Percentiles rank a stretch among this genome's conserved stretches.
phyloP scores from a whole-genome alignment of 2,888 invertebrate genomes.

The Erpobdella octoculata region DNA sequence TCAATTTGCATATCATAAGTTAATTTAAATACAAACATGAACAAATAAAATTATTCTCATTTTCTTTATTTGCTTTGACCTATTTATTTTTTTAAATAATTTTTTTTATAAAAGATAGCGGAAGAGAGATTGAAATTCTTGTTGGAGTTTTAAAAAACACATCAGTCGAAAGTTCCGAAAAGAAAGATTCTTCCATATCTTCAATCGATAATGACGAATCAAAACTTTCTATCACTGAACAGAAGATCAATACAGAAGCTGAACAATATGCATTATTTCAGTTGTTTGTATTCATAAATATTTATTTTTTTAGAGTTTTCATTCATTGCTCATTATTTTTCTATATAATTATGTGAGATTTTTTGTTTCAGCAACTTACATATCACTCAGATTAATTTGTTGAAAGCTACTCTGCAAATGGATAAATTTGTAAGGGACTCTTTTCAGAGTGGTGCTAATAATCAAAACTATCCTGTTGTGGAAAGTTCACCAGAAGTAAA shows the following conservation, averaged over 20 bases:
- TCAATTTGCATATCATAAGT: neutral
- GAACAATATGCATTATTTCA: no score
- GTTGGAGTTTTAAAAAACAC: conserved; percentile 4
- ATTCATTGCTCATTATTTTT: neutral
- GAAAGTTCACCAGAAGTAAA: neutral
- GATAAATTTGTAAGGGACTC: neutral
- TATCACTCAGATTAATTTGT: neutral
- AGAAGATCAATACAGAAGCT: no score
- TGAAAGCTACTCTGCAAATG: neutral
- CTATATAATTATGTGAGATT: neutral
- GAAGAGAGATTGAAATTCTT: conserved; percentile 2
- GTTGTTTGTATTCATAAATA: no score
- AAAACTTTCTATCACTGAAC: no score
- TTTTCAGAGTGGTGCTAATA: neutral
- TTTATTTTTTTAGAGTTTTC: neutral
- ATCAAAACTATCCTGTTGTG: neutral
- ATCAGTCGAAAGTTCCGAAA: no score
- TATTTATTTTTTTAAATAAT: neutral
- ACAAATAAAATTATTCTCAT: neutral
- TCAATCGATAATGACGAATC: neutral
- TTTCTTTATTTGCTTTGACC: neutral
- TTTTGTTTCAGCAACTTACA: neutral
- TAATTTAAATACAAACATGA: neutral
- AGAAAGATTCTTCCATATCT: neutral
- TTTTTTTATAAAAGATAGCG: neutral